Conservation (phyloP, 2,797 vertebrate genomes). For the Schizothorax lantsangensis region DNA sequence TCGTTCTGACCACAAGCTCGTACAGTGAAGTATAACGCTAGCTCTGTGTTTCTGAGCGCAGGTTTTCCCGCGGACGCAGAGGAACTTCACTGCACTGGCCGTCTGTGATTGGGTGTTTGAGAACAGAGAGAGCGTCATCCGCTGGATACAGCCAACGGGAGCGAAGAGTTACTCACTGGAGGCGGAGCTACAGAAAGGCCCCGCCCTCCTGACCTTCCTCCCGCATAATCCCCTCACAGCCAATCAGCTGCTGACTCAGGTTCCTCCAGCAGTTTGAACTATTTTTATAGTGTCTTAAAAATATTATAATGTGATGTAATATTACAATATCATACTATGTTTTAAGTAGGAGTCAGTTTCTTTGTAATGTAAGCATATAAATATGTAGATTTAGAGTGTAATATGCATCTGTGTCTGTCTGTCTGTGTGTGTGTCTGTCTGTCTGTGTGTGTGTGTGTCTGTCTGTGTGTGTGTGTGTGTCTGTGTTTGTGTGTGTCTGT, state of each 20-base stretch:
- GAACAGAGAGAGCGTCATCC: constrained; percentile 81
- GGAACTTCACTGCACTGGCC: constrained; percentile 89
- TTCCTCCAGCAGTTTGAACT: constrained; percentile 57
- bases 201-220: constrained; percentile 91
- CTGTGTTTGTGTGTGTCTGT: too few relatives aligned
- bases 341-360: neutral
- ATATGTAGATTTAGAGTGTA: too few relatives aligned
- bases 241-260: constrained; percentile 84
- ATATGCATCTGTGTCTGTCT: too few relatives aligned
- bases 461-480: too few relatives aligned
- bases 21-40: neutral
- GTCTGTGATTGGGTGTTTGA: constrained; percentile 92
- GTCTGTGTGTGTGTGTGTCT: too few relatives aligned
- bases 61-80: constrained; percentile 85
- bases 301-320: neutral
- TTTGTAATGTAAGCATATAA: too few relatives aligned
- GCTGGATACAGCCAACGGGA: constrained; percentile 64
- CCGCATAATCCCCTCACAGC: constrained; percentile 86
- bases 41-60: constrained; percentile 60
- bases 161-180: constrained; percentile 69
- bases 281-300: neutral
- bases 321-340: too few relatives aligned
- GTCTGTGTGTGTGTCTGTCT: too few relatives aligned
- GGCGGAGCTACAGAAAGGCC: constrained; percentile 90
- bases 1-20: neutral